Percentiles rank a stretch among this genome's conserved stretches.
These are phyloP conservation scores for Biston betularia DNA, from an alignment of 2,888 invertebrate species.

Conservation along the genomic window DNA sequence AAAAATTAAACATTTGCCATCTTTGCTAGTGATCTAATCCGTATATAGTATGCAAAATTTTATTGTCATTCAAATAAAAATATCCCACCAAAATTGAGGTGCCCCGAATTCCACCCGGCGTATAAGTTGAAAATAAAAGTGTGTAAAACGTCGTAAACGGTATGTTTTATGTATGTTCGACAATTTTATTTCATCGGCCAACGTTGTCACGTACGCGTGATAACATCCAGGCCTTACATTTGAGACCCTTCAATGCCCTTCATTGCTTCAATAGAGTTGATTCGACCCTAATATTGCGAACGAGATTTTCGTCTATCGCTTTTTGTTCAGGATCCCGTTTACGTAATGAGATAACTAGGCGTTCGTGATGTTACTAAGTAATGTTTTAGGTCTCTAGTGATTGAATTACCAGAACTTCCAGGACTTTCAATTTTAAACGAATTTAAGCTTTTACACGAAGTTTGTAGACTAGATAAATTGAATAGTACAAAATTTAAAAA, in stretches of 20 bases:
- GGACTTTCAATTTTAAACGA: background rate
- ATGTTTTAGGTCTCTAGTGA: constrained; percentile 8
- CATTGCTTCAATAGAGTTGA: constrained; percentile 52
- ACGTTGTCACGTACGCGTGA: constrained; percentile 62
- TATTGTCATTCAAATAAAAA: background rate
- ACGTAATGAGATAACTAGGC: constrained; percentile 26
- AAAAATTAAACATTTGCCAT: no score
- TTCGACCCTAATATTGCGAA: constrained; percentile 51
- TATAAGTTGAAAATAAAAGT: constrained; percentile 39
- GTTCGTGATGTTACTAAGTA: constrained; percentile 24
- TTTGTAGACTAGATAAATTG: constrained; percentile 4
- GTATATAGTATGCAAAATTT: background rate
- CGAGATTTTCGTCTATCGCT: constrained; percentile 45
- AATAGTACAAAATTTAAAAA: constrained; percentile 1
- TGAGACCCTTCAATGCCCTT: constrained; percentile 57
- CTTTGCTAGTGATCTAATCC: background rate
- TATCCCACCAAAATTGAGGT: constrained; percentile 11
- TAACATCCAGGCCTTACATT: constrained; percentile 54
- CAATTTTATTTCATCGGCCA: constrained; percentile 55
- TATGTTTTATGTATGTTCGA: constrained; percentile 51
- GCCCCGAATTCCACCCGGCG: constrained; percentile 16
- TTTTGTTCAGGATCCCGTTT: constrained; percentile 24
- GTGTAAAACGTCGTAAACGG: constrained; percentile 40
- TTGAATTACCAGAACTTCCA: constrained; percentile 11
- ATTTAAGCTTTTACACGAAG: constrained; percentile 3